These are phyloP conservation scores for Melanaphis sacchari DNA, from an alignment of 1,140 invertebrate species.

Conservation along the genomic window DNA sequence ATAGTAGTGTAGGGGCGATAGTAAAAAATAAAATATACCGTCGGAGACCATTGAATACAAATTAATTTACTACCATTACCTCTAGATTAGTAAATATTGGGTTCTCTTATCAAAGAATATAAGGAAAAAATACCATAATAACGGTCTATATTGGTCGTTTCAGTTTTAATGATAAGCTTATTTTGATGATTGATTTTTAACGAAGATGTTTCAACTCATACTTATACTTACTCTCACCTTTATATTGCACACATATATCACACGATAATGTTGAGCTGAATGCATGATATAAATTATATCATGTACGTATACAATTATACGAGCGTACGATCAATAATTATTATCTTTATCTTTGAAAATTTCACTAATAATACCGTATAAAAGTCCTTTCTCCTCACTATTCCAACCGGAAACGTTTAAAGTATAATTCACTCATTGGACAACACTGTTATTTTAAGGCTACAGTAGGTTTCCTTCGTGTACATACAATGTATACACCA, in stretches of 20 bases:
- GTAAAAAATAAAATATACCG: background rate
- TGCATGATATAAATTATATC: background rate
- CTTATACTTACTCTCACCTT: no score
- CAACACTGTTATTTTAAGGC: background rate
- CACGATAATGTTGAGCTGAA: background rate
- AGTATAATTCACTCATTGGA: conserved; percentile 11
- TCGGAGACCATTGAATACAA: conserved; percentile 2
- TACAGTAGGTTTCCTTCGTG: background rate
- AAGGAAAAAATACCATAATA: background rate
- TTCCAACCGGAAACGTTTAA: background rate
- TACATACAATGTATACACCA: background rate
- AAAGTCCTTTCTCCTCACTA: background rate
- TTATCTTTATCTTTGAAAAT: background rate
- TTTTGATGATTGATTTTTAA: background rate
- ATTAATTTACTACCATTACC: background rate
- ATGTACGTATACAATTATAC: background rate
- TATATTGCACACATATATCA: background rate
- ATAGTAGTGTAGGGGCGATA: background rate
- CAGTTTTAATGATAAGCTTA: background rate
- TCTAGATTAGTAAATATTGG: conserved; percentile 30
- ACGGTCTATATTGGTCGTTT: background rate
- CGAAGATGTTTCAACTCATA: background rate
- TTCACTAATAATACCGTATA: background rate
- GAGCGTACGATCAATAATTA: background rate
- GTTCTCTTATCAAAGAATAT: background rate